These are phyloP conservation scores for Tor tambroides DNA, from an alignment of 2,113 vertebrate genomes.

Conservation along the genomic window DNA sequence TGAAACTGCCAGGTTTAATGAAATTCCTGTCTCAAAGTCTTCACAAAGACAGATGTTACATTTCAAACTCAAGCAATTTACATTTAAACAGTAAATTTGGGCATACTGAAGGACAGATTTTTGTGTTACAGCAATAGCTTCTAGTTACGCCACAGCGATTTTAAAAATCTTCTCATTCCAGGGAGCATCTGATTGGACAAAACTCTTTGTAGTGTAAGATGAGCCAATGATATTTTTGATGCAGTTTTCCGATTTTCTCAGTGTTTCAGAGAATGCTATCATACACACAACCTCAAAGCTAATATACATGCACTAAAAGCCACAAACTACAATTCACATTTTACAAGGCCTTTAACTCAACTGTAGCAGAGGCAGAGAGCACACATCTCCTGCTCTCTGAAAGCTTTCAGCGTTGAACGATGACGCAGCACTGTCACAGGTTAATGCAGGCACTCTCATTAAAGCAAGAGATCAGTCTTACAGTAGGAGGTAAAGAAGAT, in stretches of 20 bases:
- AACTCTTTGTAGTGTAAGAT: background rate
- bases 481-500: conserved; percentile 33
- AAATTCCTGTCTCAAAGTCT: conserved; percentile 11
- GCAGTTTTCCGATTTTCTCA: background rate
- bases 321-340: background rate
- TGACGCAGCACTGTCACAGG: conserved; percentile 4
- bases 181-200: background rate
- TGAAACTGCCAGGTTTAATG: conserved; percentile 41
- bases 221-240: background rate
- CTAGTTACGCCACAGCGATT: background rate
- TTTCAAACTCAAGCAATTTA: background rate
- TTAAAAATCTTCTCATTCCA: background rate
- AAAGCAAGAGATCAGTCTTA: conserved; percentile 18
- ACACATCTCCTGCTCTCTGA: background rate
- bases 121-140: background rate
- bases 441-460: conserved; percentile 22
- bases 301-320: background rate
- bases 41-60: background rate
- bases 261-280: background rate
- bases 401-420: background rate
- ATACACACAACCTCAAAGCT: background rate
- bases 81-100: background rate
- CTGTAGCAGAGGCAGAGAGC: background rate
- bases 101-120: background rate
- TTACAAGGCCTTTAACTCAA: background rate